Evolutionary conservation across 2,113 vertebrate genomes (phyloP), one percentile per base, ranked within the genome.

Genomic region (Hemicordylus capensis): DNA sequence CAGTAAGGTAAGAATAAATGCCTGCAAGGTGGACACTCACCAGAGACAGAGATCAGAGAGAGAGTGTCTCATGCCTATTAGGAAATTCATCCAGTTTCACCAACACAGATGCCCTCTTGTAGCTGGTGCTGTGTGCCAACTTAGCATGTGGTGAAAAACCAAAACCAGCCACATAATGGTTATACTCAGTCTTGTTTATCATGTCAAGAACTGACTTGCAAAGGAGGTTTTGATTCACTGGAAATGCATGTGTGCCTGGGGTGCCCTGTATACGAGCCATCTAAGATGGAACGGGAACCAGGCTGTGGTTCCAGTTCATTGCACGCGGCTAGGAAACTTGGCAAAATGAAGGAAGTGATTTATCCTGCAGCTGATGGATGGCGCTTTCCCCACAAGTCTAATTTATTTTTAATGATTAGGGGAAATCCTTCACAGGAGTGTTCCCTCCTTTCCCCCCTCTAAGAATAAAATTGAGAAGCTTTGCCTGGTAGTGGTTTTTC

Each of bases 311-410:
- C 37, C 54, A 58, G 75, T 42, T 70, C 64, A 69, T 42, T 39
- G 34, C 74, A 56, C 6, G 15, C 10, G 10, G 11, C 9, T 42
- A 24, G 58, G 59, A 63, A 80, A 74, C 34, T 70, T 87, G 76
- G 76, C 83, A 84, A 74, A 70, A 59, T 11, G 54, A 67, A 66
- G 81, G 75, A 90, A 85, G 78, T 46, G 56, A n/a, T 86, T 54
- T 85, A 83, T 56, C 66, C 0, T 2, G 24, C 2, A 46, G 70
- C 39, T 86, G 48, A 84, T 61, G 54, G 48, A 69, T 61, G 63
- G 2, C 74, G 88, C 84, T 82, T 3, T 0, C 64, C 15, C 81
- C 54, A n/a, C 69, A 77, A 69, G 39, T 80, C 37, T 86, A 61
- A 85, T 85, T 84, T 89, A 34, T 82, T 79, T 83, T 84, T 74